Conservation (phyloP, 2,113 vertebrate genomes). For the Tachycineta bicolor region DNA sequence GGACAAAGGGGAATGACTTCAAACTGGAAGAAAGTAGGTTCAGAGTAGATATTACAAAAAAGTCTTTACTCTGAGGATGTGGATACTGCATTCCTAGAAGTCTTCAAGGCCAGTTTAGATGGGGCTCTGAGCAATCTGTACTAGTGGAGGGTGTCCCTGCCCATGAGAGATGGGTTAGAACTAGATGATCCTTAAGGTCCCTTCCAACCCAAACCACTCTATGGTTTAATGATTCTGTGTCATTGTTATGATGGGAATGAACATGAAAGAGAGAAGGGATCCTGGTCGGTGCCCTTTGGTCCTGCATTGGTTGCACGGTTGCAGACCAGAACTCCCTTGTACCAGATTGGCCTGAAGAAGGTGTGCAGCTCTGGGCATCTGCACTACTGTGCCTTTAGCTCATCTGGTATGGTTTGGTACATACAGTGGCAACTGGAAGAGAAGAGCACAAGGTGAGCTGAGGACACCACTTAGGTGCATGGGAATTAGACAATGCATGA, state of each 20-base stretch:
- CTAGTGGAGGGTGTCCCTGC: background rate
- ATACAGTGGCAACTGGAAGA: background rate
- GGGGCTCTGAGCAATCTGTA: background rate
- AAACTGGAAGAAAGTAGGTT: background rate
- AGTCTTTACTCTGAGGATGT: background rate
- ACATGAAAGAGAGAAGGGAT: background rate
- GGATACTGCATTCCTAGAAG: background rate
- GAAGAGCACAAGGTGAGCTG: background rate
- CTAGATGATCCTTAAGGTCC: background rate
- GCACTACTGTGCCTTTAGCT: background rate
- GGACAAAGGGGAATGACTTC: background rate
- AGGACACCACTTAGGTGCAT: background rate
- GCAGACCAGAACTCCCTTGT: background rate
- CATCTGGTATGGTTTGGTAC: background rate
- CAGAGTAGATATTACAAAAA: background rate
- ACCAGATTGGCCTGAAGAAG: background rate
- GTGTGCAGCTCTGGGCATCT: background rate
- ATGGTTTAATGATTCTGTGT: background rate
- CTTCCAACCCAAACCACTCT: background rate
- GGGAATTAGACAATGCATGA: background rate
- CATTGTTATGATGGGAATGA: background rate
- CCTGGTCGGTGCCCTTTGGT: background rate
- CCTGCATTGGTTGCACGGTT: background rate
- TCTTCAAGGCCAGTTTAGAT: background rate
- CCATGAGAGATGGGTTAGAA: background rate